Base-by-base conservation (phyloP, 2,113 vertebrate species). In the Boleophthalmus pectinirostris region DNA sequence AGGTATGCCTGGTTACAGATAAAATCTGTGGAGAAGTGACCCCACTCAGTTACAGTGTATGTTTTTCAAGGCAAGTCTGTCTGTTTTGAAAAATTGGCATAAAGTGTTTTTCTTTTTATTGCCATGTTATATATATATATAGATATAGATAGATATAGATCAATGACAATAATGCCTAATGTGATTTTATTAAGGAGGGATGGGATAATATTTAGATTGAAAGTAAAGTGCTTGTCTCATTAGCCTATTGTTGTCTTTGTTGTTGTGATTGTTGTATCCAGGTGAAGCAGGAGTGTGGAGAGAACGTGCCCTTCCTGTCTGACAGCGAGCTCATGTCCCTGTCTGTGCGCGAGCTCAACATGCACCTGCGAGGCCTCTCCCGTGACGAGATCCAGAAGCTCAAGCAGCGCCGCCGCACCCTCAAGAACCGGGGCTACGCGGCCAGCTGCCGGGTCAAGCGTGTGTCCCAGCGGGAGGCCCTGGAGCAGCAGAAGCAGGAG, bases 281-380 rank as follows among this genome's bases (percentile, higher is more conserved):
- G 98, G 97, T 99, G 90, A 99, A 99, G 91, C 93, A 96, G 92
- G 98, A 99, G 92, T 98, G 97, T 0, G 97, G 97, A 0, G 98
- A 99, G 94, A 99, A 99, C 88, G 95, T 97, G 86, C 96, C 97
- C 88, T 94, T 97, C 93, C 87, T 99, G 93, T 96, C 96, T 0
- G 98, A 98, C 29, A 95, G 96, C 71, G 96, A 99, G 94, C 96
- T 99, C 91, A 98, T 99, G 93, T 98, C 96, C 73, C 96, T 99
- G 90, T 96, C 98, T 0, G 98, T 99, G 72, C 95, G 98, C 29
- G 98, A 99, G 93, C 86, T 99, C 87, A 99, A 99, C 92, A 95
- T 98, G 89, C 98, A 98, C 91, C 94, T 99, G 33, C 96, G 98
- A 0, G 98, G 98, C 79, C 92, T 99, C 73, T 96, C 97, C 0